A percentile compares a stretch with the other conserved stretches of the same genome.
phyloP scores from a whole-genome alignment of 2,888 invertebrate species.

The Cryptocephalus primarius region DNA sequence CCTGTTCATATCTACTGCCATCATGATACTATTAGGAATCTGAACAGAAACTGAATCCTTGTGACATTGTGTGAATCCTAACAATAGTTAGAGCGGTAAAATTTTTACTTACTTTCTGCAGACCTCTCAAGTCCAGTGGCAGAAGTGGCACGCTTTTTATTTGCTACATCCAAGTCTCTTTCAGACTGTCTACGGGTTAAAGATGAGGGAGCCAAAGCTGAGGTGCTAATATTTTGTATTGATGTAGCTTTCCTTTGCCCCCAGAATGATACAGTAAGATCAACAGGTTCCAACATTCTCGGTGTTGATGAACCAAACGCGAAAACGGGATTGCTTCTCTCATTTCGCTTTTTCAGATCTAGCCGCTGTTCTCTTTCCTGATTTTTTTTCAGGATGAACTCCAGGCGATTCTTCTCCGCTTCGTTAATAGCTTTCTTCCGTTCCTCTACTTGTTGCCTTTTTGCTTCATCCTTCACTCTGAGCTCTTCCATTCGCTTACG shows the following conservation, averaged over 20 bases:
- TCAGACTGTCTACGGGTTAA: constrained; percentile 78
- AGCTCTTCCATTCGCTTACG: constrained; percentile 74
- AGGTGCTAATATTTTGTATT: constrained; percentile 74
- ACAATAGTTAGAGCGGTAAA: too few species aligned
- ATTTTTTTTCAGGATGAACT: constrained; percentile 76
- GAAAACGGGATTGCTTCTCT: constrained; percentile 65
- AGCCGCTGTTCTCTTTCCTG: constrained; percentile 42
- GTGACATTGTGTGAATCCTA: too few species aligned
- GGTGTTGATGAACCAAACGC: constrained; percentile 90
- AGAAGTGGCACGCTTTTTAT: constrained; percentile 67
- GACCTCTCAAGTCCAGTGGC: constrained; percentile 59
- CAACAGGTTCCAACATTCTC: constrained; percentile 71
- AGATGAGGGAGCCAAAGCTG: constrained; percentile 44
- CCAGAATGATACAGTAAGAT: constrained; percentile 73
- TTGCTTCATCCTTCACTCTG: constrained; percentile 63
- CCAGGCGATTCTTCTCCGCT: constrained; percentile 76
- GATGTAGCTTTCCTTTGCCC: constrained; percentile 81
- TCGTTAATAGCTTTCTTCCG: constrained; percentile 81
- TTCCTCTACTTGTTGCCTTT: constrained; percentile 67
- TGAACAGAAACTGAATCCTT: too few species aligned
- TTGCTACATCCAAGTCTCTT: constrained; percentile 61
- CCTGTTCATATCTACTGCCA: too few species aligned
- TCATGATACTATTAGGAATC: too few species aligned
- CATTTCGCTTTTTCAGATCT: constrained; percentile 68
- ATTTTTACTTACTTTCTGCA: constrained; percentile 43